Evolutionary conservation across 1,140 invertebrate species (phyloP).

Genomic region (Tachypleus tridentatus): DNA sequence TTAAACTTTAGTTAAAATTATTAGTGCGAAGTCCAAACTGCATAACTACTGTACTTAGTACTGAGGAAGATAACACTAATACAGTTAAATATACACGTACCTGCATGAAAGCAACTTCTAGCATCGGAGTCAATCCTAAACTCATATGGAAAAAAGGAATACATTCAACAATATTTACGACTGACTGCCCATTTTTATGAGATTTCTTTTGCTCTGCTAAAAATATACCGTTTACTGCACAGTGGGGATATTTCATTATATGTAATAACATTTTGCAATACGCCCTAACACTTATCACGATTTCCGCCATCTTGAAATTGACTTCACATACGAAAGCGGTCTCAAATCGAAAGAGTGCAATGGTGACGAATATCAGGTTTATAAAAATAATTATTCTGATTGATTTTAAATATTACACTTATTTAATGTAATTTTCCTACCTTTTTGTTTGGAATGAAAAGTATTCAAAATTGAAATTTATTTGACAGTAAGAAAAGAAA

Average conservation of each 20-base stretch:
- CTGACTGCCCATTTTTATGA: slow-evolving; percentile 43
- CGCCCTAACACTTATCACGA: slow-evolving; percentile 58
- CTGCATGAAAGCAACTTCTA: slow-evolving; percentile 81
- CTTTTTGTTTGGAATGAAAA: no score
- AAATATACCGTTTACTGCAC: slow-evolving; percentile 76
- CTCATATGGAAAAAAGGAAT: slow-evolving; percentile 84
- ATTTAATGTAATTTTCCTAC: no score
- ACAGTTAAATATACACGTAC: slow-evolving; percentile 39
- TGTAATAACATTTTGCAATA: slow-evolving; percentile 87
- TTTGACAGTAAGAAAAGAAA: no score
- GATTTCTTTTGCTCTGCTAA: slow-evolving; percentile 54
- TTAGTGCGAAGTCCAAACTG: slow-evolving; percentile 4
- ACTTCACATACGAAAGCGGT: no score
- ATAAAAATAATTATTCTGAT: no score
- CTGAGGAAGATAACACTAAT: background rate
- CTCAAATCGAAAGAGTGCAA: no score
- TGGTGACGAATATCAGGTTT: no score
- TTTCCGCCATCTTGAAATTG: slow-evolving; percentile 36
- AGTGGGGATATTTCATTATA: slow-evolving; percentile 85
- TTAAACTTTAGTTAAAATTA: no score
- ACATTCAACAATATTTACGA: slow-evolving; percentile 64
- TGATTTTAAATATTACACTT: no score
- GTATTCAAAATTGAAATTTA: no score
- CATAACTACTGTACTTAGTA: slow-evolving; percentile 24
- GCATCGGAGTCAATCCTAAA: slow-evolving; percentile 80